phyloP scores from a whole-genome alignment of 53 echinoderm and acorn worm species.

The Temnopleurus reevesii region DNA sequence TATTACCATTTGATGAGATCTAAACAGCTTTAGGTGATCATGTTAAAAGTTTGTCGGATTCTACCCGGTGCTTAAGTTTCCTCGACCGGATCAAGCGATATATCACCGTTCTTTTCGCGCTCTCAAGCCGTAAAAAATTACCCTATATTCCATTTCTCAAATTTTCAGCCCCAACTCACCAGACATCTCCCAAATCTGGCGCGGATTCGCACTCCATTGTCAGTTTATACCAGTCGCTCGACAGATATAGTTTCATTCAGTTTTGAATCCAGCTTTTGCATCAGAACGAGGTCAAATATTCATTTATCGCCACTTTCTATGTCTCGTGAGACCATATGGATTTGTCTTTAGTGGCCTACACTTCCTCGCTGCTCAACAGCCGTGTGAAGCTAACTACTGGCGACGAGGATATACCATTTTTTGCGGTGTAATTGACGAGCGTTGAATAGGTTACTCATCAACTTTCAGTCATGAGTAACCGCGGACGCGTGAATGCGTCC shows the following conservation, averaged over 20 bases:
- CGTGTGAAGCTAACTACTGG: neutral
- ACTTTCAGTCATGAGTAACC: neutral
- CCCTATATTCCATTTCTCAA: too few relatives aligned
- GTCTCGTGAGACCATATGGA: neutral
- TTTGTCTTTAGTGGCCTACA: neutral
- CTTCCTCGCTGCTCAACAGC: neutral
- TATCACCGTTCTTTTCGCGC: neutral
- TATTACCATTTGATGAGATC: neutral
- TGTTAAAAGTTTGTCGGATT: constrained; percentile 7
- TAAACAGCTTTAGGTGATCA: neutral
- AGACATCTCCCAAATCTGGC: neutral
- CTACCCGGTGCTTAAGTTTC: neutral
- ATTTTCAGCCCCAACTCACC: neutral
- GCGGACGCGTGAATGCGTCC: neutral
- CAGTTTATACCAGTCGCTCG: neutral
- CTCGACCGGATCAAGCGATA: neutral
- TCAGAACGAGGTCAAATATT: constrained; percentile 5
- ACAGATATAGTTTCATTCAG: neutral
- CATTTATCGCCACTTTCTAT: neutral
- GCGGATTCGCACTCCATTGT: neutral
- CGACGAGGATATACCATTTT: too few relatives aligned
- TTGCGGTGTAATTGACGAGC: neutral
- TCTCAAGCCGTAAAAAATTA: too few relatives aligned
- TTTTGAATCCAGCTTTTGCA: neutral
- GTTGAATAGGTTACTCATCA: constrained; percentile 3